A percentile compares a stretch with the other conserved stretches of the same genome.
Evolutionary conservation across 2,797 vertebrate genomes (phyloP).

Genomic region (Halcyon leucocephala): DNA sequence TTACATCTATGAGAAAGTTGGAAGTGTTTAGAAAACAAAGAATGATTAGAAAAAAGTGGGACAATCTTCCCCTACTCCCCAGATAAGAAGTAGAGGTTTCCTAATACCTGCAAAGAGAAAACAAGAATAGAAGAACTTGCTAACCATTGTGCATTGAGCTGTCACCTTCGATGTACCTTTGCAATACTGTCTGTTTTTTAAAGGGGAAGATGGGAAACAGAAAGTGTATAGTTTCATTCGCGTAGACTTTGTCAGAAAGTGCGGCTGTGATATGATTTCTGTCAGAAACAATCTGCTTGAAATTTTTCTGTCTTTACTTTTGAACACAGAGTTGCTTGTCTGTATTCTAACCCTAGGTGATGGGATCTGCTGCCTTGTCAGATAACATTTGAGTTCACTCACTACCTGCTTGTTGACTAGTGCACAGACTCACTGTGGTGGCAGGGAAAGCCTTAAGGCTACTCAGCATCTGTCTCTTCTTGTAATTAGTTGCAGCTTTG

Average conservation of each 20-base stretch:
- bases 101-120: slow-evolving; percentile 62
- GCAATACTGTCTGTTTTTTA: slow-evolving; percentile 78
- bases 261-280: slow-evolving; percentile 86
- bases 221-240: slow-evolving; percentile 82
- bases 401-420: slow-evolving; percentile 81
- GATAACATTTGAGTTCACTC: slow-evolving; percentile 84
- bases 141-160: slow-evolving; percentile 77
- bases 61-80: background rate
- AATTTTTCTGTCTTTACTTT: slow-evolving; percentile 88
- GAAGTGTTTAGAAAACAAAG: background rate
- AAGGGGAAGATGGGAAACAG: slow-evolving; percentile 84
- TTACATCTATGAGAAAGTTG: background rate
- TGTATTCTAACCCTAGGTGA: slow-evolving; percentile 88
- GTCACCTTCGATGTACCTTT: slow-evolving; percentile 82
- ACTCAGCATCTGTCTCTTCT: slow-evolving; percentile 84
- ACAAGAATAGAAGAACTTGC: slow-evolving; percentile 68
- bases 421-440: slow-evolving; percentile 72
- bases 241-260: slow-evolving; percentile 77
- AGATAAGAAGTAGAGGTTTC: background rate
- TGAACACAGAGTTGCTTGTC: slow-evolving; percentile 87
- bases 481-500: slow-evolving; percentile 85
- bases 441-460: slow-evolving; percentile 80
- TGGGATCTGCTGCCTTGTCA: slow-evolving; percentile 90
- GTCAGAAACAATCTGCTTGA: slow-evolving; percentile 95
- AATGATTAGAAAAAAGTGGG: background rate